Percentiles rank a stretch among this genome's conserved stretches.
phyloP scores from a whole-genome alignment of 2,888 invertebrate species.

The Athalia rosae region DNA sequence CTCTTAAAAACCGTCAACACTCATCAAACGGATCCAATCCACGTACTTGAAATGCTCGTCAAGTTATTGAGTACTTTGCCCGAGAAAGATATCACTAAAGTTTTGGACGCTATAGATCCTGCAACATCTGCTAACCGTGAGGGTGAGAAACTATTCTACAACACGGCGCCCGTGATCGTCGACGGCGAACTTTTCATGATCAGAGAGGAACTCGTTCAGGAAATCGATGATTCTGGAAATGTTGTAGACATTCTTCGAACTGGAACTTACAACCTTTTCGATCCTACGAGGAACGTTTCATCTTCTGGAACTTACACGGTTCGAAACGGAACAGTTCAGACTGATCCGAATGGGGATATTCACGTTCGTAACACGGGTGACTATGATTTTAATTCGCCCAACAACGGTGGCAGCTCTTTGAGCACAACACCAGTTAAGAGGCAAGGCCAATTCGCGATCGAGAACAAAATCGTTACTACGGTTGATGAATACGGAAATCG shows the following conservation, averaged over 20 bases:
- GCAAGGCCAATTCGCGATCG: conserved; percentile 5
- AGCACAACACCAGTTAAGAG: conserved; percentile 1
- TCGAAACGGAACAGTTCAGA: background rate
- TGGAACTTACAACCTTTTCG: conserved; percentile 8
- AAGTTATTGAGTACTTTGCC: background rate
- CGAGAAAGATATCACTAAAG: background rate
- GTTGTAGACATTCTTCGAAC: conserved; percentile 1
- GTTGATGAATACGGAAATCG: background rate
- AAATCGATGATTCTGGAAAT: background rate
- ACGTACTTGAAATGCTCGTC: background rate
- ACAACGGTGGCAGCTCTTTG: background rate
- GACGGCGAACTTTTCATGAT: conserved; percentile 23
- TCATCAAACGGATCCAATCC: conserved; percentile 2
- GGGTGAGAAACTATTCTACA: background rate
- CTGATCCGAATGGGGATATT: background rate
- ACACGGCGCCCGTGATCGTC: conserved; percentile 4
- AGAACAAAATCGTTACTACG: background rate
- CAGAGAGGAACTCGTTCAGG: background rate
- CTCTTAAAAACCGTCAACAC: background rate
- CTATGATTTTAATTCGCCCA: background rate
- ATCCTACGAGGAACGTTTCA: conserved; percentile 5
- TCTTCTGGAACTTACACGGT: conserved; percentile 14
- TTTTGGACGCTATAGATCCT: conserved; percentile 20
- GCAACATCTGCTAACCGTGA: background rate
- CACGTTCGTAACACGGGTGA: background rate